A percentile compares a stretch with the other conserved stretches of the same genome.
These are phyloP conservation scores for Synanthedon tipuliformis DNA, from an alignment of 2,888 invertebrate species.

Conservation along the genomic window DNA sequence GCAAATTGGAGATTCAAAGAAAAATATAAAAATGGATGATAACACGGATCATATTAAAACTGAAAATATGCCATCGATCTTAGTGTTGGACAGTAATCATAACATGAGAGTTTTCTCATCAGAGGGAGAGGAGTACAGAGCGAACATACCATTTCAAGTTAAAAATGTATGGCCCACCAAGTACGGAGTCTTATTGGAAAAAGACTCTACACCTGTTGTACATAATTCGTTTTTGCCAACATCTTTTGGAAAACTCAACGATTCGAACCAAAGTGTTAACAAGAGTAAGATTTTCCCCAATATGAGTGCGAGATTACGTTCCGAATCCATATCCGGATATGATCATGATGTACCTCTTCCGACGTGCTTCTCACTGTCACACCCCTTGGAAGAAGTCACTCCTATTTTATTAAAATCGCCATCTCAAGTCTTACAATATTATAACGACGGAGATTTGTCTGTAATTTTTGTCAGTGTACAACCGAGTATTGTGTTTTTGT, in stretches of 20 bases:
- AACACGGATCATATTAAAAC: conserved; percentile 62
- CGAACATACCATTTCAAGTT: conserved; percentile 84
- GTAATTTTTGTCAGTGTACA: conserved; percentile 82
- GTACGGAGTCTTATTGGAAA: conserved; percentile 87
- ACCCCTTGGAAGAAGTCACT: conserved; percentile 91
- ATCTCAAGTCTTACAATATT: conserved; percentile 66
- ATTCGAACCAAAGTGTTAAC: conserved; percentile 46
- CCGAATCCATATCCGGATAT: conserved; percentile 43
- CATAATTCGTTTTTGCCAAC: conserved; percentile 40
- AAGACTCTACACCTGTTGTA: conserved; percentile 57
- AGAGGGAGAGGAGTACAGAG: conserved; percentile 85
- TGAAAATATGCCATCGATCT: conserved; percentile 74
- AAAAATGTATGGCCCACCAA: conserved; percentile 86
- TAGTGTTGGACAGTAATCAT: conserved; percentile 80
- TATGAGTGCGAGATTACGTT: conserved; percentile 46
- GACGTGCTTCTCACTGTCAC: conserved; percentile 85
- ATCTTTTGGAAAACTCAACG: conserved; percentile 47
- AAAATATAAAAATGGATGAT: conserved; percentile 58
- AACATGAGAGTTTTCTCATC: conserved; percentile 79
- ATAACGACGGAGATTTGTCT: conserved; percentile 73
- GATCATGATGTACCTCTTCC: conserved; percentile 74
- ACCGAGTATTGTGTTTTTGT: conserved; percentile 85
- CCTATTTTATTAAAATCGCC: conserved; percentile 82
- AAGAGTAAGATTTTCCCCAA: conserved; percentile 40
- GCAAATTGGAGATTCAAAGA: conserved; percentile 58